A percentile compares a stretch with the other conserved stretches of the same genome.
Conservation (phyloP, 2,888 invertebrate species). For the Diploptera punctata region DNA sequence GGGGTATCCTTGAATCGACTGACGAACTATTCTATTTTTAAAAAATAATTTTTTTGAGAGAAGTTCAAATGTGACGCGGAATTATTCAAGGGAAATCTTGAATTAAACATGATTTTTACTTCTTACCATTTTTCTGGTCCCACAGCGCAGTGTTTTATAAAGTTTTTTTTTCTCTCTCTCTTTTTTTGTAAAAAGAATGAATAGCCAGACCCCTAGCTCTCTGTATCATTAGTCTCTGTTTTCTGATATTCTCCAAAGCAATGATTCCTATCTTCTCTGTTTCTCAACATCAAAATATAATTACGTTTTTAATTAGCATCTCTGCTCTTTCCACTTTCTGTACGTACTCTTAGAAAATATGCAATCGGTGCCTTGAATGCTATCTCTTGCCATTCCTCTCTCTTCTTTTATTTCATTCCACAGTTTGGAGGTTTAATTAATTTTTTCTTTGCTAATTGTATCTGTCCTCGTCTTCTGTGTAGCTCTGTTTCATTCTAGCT, state of each 20-base stretch:
- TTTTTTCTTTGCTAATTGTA: not conserved
- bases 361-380: not conserved
- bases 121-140: too few relatives aligned
- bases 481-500: too few relatives aligned
- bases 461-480: not conserved
- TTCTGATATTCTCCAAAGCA: constrained; percentile 2
- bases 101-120: too few relatives aligned
- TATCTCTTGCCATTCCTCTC: not conserved
- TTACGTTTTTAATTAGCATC: not conserved
- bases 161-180: too few relatives aligned
- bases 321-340: not conserved
- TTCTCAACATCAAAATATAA: constrained; percentile 2
- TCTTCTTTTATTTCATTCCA: not conserved
- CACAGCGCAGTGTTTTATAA: too few relatives aligned
- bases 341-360: not conserved
- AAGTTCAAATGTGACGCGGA: too few relatives aligned
- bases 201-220: not conserved
- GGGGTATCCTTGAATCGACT: too few relatives aligned
- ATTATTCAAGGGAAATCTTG: too few relatives aligned
- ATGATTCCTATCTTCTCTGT: not conserved
- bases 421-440: not conserved
- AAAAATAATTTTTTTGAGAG: too few relatives aligned
- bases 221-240: not conserved
- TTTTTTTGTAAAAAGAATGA: too few relatives aligned
- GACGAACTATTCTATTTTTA: too few relatives aligned